Conservation (phyloP, 2,888 invertebrate species). For the Frankliniella fusca region DNA sequence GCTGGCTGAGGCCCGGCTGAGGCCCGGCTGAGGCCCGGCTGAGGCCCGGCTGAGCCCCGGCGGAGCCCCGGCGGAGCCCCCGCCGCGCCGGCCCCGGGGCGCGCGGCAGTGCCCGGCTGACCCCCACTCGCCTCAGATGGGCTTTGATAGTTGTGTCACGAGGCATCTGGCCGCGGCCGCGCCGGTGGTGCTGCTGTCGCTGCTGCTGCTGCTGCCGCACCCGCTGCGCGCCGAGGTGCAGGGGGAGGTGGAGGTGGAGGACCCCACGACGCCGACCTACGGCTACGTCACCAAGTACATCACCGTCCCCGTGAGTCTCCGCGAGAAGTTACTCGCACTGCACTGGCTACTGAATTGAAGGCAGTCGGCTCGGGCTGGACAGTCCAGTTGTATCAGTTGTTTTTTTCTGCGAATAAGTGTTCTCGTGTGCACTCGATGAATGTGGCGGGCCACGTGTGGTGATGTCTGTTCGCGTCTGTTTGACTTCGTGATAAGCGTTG, state of each 20-base stretch:
- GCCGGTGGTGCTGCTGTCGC: not conserved
- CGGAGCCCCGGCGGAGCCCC: too few relatives aligned
- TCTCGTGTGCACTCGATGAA: too few relatives aligned
- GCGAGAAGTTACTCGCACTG: too few relatives aligned
- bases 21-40: too few relatives aligned
- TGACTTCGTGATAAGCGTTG: too few relatives aligned
- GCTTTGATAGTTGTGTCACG: not conserved
- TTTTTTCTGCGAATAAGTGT: too few relatives aligned
- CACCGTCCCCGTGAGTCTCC: not conserved
- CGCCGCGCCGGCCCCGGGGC: not conserved
- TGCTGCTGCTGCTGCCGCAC: not conserved
- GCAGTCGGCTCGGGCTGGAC: too few relatives aligned
- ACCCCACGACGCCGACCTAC: not conserved
- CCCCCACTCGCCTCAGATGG: not conserved
- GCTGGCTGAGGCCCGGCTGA: not conserved
- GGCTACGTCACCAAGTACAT: not conserved
- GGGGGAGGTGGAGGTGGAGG: not conserved
- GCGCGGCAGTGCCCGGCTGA: not conserved
- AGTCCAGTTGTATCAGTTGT: too few relatives aligned
- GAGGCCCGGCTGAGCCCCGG: too few relatives aligned
- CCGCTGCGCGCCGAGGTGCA: not conserved
- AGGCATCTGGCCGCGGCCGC: not conserved
- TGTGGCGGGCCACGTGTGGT: too few relatives aligned
- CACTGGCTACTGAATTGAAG: too few relatives aligned
- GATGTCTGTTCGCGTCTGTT: too few relatives aligned